Evolutionary conservation across 2,797 vertebrate species (phyloP), one percentile per base, ranked within the genome.

Genomic region (Eulemur coronatus): DNA sequence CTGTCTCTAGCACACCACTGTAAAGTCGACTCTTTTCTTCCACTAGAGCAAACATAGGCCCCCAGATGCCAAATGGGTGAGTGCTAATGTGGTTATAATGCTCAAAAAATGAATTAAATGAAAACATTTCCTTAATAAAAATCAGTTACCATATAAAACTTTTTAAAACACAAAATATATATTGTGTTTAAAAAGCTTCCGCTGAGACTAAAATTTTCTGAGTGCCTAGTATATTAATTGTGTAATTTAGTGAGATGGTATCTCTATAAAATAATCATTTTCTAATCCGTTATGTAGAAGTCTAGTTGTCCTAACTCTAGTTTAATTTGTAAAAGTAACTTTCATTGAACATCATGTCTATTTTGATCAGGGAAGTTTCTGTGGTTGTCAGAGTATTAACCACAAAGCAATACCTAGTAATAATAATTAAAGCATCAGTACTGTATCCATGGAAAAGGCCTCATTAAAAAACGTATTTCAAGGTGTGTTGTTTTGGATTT

Each of bases 391-490:
- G 86, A 73, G 46, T 78, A 92, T 69, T 89, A 89, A 65, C 43
- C 91, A 85, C 89, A 95, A 95, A 93, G 55, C 89, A 55, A 82
- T 84, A 96, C 73, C 96, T 14, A n/a, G 82, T 80, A 96, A 86
- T 96, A 97, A 80, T 88, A 97, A 86, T 4, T 80, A 97, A 88
- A 2, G 26, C 57, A 28, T 55, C 57, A 67, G 20, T 48, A 57
- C 38, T 82, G 12, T 17, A 26, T 38, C 48, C 30, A 4, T 57
- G 50, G 85, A 50, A 57, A 81, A 91, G 12, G 9, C 11, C 18
- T 97, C 90, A 89, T 97, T 97, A 95, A 92, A 97, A 97, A 92
- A 18, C 38, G 92, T 84, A 69, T 97, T 97, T 84, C 18, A 97
- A 96, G 92, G 85, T 98, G 50, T 6, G 3, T 59, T 80, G 0